Conservation (phyloP, 2,797 vertebrate genomes). For the Podargus strigoides region DNA sequence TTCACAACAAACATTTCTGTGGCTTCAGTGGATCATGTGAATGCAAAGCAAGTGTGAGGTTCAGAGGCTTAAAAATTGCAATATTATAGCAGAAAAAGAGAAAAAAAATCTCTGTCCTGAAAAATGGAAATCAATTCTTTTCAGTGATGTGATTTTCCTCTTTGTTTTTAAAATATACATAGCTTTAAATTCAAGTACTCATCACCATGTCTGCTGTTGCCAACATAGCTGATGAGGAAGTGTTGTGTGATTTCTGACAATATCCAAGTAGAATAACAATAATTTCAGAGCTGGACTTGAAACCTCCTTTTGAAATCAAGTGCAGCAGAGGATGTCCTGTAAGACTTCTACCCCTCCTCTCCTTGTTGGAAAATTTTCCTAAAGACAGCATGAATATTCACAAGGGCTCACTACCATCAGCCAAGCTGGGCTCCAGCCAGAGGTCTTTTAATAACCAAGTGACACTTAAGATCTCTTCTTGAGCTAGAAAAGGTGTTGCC, state of each 20-base stretch:
- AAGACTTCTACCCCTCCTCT: neutral
- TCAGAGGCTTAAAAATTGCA: neutral
- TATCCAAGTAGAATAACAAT: neutral
- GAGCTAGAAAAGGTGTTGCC: neutral
- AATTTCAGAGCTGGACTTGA: neutral
- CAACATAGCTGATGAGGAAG: neutral
- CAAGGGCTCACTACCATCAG: neutral
- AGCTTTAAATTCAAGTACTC: neutral
- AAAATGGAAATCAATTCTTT: neutral
- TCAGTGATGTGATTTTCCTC: neutral
- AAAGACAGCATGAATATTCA: neutral
- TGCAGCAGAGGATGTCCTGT: neutral
- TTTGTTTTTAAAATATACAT: neutral
- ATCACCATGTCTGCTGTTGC: neutral
- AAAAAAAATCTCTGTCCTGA: neutral
- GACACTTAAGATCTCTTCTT: neutral
- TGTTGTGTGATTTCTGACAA: slow-evolving; percentile 8
- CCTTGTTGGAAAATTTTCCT: neutral
- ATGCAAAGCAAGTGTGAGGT: neutral
- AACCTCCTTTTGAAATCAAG: neutral
- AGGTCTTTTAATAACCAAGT: neutral
- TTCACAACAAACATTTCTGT: neutral
- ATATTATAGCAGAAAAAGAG: neutral
- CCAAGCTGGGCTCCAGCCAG: neutral
- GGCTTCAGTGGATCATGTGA: neutral